These are phyloP conservation scores for Sphaeridia pumilis DNA, from an alignment of 2,888 invertebrate species.

Conservation along the genomic window DNA sequence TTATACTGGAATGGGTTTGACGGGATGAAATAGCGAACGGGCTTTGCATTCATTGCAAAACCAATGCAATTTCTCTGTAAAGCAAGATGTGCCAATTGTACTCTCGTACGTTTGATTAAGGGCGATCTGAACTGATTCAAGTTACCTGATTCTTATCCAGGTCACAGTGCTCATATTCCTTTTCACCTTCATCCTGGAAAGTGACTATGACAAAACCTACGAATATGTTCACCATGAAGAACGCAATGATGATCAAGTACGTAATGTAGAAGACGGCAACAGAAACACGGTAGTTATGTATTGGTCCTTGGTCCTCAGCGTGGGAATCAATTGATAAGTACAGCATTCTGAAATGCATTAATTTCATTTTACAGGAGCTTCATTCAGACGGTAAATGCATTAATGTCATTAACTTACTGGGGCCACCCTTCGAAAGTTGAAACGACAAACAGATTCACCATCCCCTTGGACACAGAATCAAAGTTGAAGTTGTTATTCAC, in stretches of 20 bases:
- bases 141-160: conserved; percentile 51
- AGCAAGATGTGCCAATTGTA: not conserved
- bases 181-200: conserved; percentile 52
- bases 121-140: conserved; percentile 4
- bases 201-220: conserved; percentile 55
- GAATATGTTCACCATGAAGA: conserved; percentile 56
- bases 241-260: conserved; percentile 52
- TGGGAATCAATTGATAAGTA: conserved; percentile 51
- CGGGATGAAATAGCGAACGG: conserved; percentile 50
- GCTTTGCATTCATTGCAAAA: conserved; percentile 51
- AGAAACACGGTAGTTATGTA: conserved; percentile 47
- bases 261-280: conserved; percentile 41
- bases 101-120: not conserved
- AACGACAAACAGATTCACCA: conserved; percentile 97
- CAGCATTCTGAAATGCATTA: conserved; percentile 48
- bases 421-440: conserved; percentile 99
- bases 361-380: no score
- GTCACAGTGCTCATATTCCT: conserved; percentile 53
- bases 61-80: conserved; percentile 47
- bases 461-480: conserved; percentile 95
- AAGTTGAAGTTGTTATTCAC: conserved; percentile 85
- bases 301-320: conserved; percentile 46
- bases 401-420: conserved; percentile 48
- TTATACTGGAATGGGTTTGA: conserved; percentile 46
- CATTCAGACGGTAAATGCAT: not conserved